These are phyloP conservation scores for Spheniscus mendiculus DNA, from an alignment of 2,113 vertebrate genomes.

Conservation along the genomic window DNA sequence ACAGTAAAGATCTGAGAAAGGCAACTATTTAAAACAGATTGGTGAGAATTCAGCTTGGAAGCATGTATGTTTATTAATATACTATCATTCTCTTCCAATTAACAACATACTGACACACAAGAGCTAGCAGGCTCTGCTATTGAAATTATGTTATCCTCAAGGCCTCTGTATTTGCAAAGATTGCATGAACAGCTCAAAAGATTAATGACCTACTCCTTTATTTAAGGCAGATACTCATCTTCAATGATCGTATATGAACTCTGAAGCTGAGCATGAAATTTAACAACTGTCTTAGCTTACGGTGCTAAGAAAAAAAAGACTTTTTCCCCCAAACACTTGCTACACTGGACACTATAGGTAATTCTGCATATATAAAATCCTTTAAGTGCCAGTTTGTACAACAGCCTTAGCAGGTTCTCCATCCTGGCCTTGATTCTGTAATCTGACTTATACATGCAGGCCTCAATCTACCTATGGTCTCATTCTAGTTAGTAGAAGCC, in stretches of 20 bases:
- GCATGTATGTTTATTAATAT: neutral
- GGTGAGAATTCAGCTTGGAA: neutral
- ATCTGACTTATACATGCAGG: neutral
- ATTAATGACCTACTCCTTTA: slow-evolving; percentile 1
- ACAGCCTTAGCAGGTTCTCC: neutral
- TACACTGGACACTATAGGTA: neutral
- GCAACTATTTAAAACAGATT: neutral
- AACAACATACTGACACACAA: neutral
- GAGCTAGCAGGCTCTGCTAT: neutral
- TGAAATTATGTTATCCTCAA: neutral
- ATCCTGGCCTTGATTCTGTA: neutral
- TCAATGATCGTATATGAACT: neutral
- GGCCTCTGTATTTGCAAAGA: neutral
- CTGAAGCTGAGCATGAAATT: neutral
- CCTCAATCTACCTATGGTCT: neutral
- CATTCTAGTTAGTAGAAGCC: neutral
- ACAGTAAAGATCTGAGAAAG: neutral
- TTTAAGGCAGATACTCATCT: neutral
- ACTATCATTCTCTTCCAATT: neutral
- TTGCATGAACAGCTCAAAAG: neutral
- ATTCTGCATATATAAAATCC: neutral
- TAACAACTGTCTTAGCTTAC: neutral
- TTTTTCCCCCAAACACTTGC: neutral
- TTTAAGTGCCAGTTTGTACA: neutral
- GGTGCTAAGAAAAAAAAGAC: neutral